These are phyloP conservation scores for Drosophila burlai DNA, from an alignment of 1,140 invertebrate genomes.

Conservation along the genomic window DNA sequence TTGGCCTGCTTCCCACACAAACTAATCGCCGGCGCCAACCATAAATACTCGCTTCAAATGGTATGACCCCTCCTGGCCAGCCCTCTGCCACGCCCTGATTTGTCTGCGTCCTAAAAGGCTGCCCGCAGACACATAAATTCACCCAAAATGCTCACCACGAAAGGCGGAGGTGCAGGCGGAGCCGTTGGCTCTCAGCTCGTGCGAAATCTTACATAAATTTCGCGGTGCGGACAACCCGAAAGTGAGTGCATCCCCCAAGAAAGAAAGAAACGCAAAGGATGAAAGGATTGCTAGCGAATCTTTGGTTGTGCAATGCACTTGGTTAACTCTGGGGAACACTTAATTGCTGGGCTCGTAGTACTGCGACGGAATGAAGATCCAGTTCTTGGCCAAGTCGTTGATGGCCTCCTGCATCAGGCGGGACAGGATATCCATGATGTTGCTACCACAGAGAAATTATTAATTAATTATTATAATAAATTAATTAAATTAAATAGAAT, in stretches of 20 bases:
- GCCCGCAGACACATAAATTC: constrained; percentile 54
- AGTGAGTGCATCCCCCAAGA: constrained; percentile 11
- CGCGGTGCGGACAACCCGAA: constrained; percentile 36
- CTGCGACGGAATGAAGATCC: constrained; percentile 73
- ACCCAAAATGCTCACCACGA: neutral
- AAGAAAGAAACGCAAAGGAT: constrained; percentile 1
- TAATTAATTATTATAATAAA: no score
- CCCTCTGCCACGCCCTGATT: constrained; percentile 26
- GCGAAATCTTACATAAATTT: constrained; percentile 69
- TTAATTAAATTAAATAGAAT: neutral
- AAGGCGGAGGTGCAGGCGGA: constrained; percentile 24
- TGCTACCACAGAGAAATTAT: constrained; percentile 27
- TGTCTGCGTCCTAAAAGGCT: constrained; percentile 33
- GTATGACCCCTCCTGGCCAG: constrained; percentile 2
- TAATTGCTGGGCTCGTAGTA: constrained; percentile 59
- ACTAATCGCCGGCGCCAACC: constrained; percentile 4
- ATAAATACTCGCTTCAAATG: constrained; percentile 23
- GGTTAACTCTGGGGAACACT: constrained; percentile 18
- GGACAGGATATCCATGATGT: constrained; percentile 58
- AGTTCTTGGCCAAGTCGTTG: constrained; percentile 74
- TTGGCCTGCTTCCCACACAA: constrained; percentile 16
- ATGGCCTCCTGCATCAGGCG: constrained; percentile 67
- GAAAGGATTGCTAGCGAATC: constrained; percentile 22
- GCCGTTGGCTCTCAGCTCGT: constrained; percentile 24
- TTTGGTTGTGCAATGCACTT: constrained; percentile 38